Conservation (phyloP, 2,888 invertebrate species). For the Cosmorhoe ocellata region DNA sequence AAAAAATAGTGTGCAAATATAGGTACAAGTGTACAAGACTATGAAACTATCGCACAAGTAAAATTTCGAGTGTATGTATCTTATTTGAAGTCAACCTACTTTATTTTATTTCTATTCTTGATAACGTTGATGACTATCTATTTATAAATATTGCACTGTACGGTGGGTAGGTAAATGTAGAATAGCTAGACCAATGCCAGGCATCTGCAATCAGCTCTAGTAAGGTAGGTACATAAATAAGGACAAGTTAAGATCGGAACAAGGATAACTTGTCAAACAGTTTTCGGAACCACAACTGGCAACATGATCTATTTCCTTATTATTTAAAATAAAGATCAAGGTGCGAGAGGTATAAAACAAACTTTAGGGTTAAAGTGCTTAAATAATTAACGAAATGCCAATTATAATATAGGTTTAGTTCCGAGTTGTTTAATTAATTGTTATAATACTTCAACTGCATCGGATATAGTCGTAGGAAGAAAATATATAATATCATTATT, state of each 20-base stretch:
- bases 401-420: conserved; percentile 18
- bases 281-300: conserved; percentile 15
- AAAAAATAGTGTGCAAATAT: no score
- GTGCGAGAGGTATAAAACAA: conserved; percentile 5
- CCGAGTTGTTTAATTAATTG: conserved; percentile 14
- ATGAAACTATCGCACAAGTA: no score
- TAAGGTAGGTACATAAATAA: not conserved
- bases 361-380: conserved; percentile 19
- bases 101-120: no score
- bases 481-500: conserved; percentile 3
- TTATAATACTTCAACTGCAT: conserved; percentile 2
- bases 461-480: conserved; percentile 8
- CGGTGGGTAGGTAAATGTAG: no score
- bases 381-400: conserved; percentile 20
- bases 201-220: not conserved
- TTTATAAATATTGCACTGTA: no score
- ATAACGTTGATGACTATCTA: no score
- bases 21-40: no score
- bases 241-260: conserved; percentile 21
- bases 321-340: conserved; percentile 22
- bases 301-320: conserved; percentile 20
- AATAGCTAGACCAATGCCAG: no score
- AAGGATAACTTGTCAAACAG: conserved; percentile 25
- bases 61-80: no score
- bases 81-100: no score